phyloP scores from a whole-genome alignment of 2,888 invertebrate genomes.

The Metalampra italica region DNA sequence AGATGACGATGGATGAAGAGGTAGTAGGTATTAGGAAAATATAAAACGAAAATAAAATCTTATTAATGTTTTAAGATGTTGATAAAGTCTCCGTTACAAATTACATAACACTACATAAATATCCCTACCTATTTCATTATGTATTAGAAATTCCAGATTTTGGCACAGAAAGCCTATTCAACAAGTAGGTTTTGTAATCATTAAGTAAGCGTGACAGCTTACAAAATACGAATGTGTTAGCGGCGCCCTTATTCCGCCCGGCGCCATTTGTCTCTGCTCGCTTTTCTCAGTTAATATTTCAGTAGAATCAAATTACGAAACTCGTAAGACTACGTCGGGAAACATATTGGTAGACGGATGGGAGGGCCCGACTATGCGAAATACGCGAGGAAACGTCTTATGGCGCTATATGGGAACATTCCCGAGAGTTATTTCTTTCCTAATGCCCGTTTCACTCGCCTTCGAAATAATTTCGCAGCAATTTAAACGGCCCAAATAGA shows the following conservation, averaged over 20 bases:
- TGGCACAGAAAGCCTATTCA: slow-evolving; percentile 16
- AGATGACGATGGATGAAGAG: no score
- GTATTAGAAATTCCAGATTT: not conserved
- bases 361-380: slow-evolving; percentile 44
- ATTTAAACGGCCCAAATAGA: slow-evolving; percentile 32
- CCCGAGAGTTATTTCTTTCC: slow-evolving; percentile 52
- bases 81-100: no score
- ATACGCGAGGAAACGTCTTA: slow-evolving; percentile 52
- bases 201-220: slow-evolving; percentile 22
- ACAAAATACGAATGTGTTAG: slow-evolving; percentile 33
- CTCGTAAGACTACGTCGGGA: slow-evolving; percentile 44
- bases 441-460: slow-evolving; percentile 46
- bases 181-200: slow-evolving; percentile 27
- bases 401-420: slow-evolving; percentile 54
- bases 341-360: slow-evolving; percentile 60
- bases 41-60: no score
- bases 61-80: no score
- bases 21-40: no score
- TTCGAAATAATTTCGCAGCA: slow-evolving; percentile 36
- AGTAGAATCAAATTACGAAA: slow-evolving; percentile 68
- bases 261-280: slow-evolving; percentile 45
- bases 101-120: no score
- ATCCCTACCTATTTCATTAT: no score
- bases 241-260: slow-evolving; percentile 10
- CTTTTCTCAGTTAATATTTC: slow-evolving; percentile 68